Base-by-base conservation (phyloP, 2,113 vertebrate species). In the Pungitius pungitius region DNA sequence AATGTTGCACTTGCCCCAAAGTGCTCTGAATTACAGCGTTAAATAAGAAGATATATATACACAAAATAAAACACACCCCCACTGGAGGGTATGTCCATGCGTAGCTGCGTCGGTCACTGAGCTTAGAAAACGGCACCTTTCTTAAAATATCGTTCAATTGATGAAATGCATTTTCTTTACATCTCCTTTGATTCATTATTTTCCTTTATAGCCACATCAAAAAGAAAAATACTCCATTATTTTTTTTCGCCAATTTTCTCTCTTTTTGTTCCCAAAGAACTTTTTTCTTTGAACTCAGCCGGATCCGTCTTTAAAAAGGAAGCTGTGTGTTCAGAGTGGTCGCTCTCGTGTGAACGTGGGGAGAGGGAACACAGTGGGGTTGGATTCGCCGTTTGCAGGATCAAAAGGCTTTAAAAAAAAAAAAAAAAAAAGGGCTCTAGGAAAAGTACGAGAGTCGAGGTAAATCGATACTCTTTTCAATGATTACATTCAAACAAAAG, bases 361-460 rank as follows among this genome's bases (percentile, higher is more conserved):
- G 89, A 78, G 77, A 73, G 78, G 47, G 82, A 77, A 82, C 84
- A 49, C 88, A 68, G 72, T 35, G 62, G 81, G 78, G 77, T 72
- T 75, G 73, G 73, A 81, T 62, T 55, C 30, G 15, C 77, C 58
- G 69, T 80, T 82, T 81, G 73, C 39, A 35, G 62, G 75, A 88
- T 84, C 84, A 90, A 90, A 90, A 76, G 37, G 57, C 72, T 88
- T 89, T 89, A 65, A 88, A 88, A 80, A 82, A 78, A 78, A 81
- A 75, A 80, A 77, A 80, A 76, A 77, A 18, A 63, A 67, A 84
- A 76, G 54, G 52, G 70, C 72, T 69, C 43, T 4, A 35, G 27
- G 35, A 77, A n/a, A 68, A 54, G 83, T 78, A 73, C 59, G 55
- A n/a, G n/a, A n/a, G n/a, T n/a, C n/a, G n/a, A 73, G 20, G 55